Evolutionary conservation across 2,113 vertebrate species (phyloP).

Genomic region (Semnopithecus entellus): DNA sequence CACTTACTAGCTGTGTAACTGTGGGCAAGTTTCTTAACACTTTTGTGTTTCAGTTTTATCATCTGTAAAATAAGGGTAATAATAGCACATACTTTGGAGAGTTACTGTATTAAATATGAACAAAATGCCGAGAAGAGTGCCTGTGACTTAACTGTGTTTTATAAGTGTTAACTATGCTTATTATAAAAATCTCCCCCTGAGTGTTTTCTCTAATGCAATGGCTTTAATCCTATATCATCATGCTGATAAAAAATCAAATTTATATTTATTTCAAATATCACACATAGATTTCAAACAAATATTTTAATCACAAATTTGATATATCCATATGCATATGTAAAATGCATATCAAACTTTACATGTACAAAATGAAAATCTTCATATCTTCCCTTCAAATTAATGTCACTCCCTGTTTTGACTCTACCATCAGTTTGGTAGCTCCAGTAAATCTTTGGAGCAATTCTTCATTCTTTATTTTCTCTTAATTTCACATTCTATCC

Average conservation of each 20-base stretch:
- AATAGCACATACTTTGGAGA: neutral
- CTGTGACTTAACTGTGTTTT: neutral
- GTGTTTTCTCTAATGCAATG: neutral
- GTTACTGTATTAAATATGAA: neutral
- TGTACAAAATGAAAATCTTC: neutral
- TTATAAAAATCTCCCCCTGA: neutral
- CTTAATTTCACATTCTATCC: neutral
- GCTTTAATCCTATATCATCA: neutral
- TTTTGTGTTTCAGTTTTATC: constrained; percentile 21
- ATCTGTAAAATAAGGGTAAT: neutral
- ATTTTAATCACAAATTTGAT: neutral
- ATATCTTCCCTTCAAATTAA: neutral
- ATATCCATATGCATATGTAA: neutral
- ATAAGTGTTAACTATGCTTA: neutral
- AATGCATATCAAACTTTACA: neutral
- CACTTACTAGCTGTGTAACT: neutral
- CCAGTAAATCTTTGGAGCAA: neutral
- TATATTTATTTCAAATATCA: neutral
- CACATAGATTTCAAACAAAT: neutral
- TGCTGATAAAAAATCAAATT: neutral
- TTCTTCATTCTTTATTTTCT: neutral
- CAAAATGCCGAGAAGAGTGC: neutral
- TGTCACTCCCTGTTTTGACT: neutral
- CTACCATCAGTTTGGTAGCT: neutral
- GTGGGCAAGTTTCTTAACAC: neutral